These are phyloP conservation scores for Glyphotaelius pellucidus DNA, from an alignment of 2,888 invertebrate species.

Conservation along the genomic window DNA sequence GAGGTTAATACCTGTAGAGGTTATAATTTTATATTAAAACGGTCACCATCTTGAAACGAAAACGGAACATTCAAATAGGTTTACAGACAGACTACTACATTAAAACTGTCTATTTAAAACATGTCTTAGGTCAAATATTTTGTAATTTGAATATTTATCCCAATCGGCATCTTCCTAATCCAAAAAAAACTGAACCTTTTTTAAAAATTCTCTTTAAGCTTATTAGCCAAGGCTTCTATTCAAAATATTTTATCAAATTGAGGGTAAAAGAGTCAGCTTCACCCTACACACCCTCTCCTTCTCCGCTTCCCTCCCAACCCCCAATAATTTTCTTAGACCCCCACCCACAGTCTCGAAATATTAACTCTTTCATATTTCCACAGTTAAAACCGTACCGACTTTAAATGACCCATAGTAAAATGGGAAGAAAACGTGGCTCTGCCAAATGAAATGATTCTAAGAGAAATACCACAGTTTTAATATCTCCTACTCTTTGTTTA, in stretches of 20 bases:
- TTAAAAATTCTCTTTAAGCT: background rate
- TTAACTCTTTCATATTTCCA: constrained; percentile 61
- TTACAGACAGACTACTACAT: no score
- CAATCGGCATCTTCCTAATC: background rate
- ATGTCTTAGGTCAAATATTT: background rate
- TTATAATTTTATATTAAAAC: no score
- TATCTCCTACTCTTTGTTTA: background rate
- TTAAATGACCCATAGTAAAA: constrained; percentile 52
- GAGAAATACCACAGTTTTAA: background rate
- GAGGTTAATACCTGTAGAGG: no score
- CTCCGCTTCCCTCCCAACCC: constrained; percentile 3
- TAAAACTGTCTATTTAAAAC: background rate
- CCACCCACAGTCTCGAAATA: constrained; percentile 15
- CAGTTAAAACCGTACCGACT: constrained; percentile 55
- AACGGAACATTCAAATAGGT: background rate
- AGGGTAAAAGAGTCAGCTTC: constrained; percentile 59
- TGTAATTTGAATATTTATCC: background rate
- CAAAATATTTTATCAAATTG: constrained; percentile 62
- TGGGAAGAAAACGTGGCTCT: constrained; percentile 41
- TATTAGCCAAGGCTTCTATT: constrained; percentile 41
- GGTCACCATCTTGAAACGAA: background rate
- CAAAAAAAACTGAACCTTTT: background rate
- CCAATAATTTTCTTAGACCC: constrained; percentile 11
- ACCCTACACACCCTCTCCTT: background rate
- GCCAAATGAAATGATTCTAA: background rate